Evolutionary conservation across 2,113 vertebrate species (phyloP), one percentile per base, ranked within the genome.

Genomic region (Brachyistius frenatus): DNA sequence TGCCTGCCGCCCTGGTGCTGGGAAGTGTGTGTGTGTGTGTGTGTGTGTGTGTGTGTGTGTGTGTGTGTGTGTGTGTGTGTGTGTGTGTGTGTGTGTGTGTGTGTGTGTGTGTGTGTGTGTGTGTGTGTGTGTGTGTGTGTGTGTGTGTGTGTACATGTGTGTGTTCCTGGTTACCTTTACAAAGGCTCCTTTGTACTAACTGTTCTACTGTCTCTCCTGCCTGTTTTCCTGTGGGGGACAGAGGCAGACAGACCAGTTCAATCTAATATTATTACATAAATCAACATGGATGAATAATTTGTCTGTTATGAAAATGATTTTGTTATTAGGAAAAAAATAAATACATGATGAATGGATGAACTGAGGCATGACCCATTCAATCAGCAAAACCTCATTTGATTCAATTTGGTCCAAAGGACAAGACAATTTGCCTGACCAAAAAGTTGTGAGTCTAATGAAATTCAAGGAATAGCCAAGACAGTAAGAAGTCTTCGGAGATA

Each of bases 341-440:
- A 78, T 66, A 49, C 7, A 64, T 63, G 60, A 85, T 84, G 78
- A 86, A 84, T 80, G 37, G 57, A 44, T 72, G 63, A 86, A 78
- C 69, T 55, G 67, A 80, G 33, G 64, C 73, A 66, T 83, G 68
- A 87, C 72, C 79, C 30, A 3, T 63, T 85, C 85, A 71, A 78
- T 92, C 85, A 85, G 69, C 83, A 77, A 67, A 76, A 71, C 73
- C 57, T 89, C 62, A 89, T 92, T 82, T 72, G 68, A 87, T 84
- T 80, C 52, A 67, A 80, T 87, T 85, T 63, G 68, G 58, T 85
- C 66, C 53, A 68, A 80, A 88, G 88, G 80, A 86, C 66, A 78
- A 83, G 78, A 84, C 60, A 72, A 81, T 86, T 86, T 67, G 32
- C 47, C 33, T 72, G 55, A 78, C 64, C 76, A 66, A 76, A 82